Evolutionary conservation across 2,888 invertebrate genomes (phyloP).

Genomic region (Cephonodes hylas): DNA sequence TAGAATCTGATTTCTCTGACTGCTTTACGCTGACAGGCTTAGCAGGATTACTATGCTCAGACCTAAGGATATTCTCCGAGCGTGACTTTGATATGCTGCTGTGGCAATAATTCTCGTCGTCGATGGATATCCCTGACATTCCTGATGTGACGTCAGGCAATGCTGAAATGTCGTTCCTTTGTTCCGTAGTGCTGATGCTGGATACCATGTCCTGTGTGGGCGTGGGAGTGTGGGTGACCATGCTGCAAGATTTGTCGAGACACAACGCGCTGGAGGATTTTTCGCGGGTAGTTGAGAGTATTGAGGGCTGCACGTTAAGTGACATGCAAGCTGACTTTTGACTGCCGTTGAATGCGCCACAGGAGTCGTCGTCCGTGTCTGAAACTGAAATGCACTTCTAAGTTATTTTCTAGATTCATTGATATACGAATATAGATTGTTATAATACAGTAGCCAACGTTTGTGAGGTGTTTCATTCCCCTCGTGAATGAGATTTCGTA

Average conservation of each 20-base stretch:
- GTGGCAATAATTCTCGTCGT: slow-evolving; percentile 71
- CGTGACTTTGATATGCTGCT: slow-evolving; percentile 76
- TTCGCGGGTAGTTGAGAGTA: slow-evolving; percentile 65
- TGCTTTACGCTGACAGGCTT: slow-evolving; percentile 50
- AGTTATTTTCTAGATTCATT: no score
- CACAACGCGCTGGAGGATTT: slow-evolving; percentile 75
- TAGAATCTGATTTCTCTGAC: slow-evolving; percentile 70
- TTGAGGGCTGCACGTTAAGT: slow-evolving; percentile 67
- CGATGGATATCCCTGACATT: slow-evolving; percentile 77
- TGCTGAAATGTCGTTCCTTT: slow-evolving; percentile 69
- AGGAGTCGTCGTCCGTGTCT: slow-evolving; percentile 77
- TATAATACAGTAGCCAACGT: no score
- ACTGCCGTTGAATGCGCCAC: slow-evolving; percentile 73
- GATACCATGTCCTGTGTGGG: slow-evolving; percentile 80
- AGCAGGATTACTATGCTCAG: slow-evolving; percentile 61
- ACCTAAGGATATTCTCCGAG: slow-evolving; percentile 72
- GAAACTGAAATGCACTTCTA: no score
- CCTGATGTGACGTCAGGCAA: slow-evolving; percentile 72
- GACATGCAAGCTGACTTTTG: slow-evolving; percentile 75
- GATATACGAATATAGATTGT: no score
- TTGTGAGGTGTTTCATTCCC: no score
- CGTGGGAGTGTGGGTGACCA: slow-evolving; percentile 75
- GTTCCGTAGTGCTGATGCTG: slow-evolving; percentile 75
- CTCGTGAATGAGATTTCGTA: no score
- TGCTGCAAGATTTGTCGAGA: slow-evolving; percentile 72